Evolutionary conservation across 2,113 vertebrate genomes (phyloP).

Genomic region (Labrus mixtus): DNA sequence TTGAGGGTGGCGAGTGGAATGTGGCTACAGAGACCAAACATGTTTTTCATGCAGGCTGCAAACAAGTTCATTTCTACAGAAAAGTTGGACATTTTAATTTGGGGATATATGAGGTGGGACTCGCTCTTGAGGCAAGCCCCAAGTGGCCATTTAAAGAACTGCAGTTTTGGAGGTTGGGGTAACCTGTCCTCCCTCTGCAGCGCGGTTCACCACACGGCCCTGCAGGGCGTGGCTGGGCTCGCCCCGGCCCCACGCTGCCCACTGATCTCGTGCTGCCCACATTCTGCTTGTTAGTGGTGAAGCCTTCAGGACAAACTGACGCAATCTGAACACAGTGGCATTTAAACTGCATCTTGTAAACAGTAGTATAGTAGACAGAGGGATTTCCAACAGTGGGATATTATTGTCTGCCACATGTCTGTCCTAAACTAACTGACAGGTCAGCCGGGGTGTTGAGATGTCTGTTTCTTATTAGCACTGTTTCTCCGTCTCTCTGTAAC

Average conservation of each 20-base stretch:
- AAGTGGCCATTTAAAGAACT: background rate
- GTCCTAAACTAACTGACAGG: conserved; percentile 43
- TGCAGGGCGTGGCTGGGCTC: conserved; percentile 43
- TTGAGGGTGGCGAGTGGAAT: no score
- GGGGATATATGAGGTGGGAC: no score
- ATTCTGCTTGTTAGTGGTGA: conserved; percentile 54
- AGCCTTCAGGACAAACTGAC: conserved; percentile 38
- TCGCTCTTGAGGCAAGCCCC: background rate
- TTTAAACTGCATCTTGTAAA: conserved; percentile 62
- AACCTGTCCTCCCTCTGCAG: conserved; percentile 29
- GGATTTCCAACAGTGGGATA: conserved; percentile 40
- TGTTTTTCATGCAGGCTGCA: no score
- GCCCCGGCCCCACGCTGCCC: conserved; percentile 11
- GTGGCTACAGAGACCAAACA: no score
- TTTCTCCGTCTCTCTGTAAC: conserved; percentile 13
- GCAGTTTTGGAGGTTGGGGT: background rate
- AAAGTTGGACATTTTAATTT: no score
- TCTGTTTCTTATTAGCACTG: conserved; percentile 45
- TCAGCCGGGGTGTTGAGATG: conserved; percentile 28
- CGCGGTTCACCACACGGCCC: conserved; percentile 37
- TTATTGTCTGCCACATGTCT: conserved; percentile 33
- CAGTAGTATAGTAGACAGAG: conserved; percentile 35
- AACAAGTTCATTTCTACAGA: background rate
- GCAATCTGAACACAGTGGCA: conserved; percentile 37
- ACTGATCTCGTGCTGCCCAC: conserved; percentile 33